Evolutionary conservation across 2,888 invertebrate genomes (phyloP), one percentile per base, ranked within the genome.

Genomic region (Nemurella pictetii): DNA sequence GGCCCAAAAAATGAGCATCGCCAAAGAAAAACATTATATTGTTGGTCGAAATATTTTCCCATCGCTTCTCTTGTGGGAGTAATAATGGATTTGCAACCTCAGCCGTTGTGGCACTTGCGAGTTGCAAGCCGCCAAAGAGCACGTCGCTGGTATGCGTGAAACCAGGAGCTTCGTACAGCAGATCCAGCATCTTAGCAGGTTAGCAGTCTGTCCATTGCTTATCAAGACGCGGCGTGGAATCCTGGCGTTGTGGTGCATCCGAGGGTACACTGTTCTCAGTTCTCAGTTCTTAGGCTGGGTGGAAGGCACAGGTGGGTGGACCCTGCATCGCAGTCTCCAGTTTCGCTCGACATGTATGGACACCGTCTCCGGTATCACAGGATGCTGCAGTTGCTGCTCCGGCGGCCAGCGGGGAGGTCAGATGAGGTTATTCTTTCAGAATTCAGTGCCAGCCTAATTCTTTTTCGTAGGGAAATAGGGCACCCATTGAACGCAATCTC

Each of bases 401-500:
- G n/a, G 30, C 30, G 82, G 26, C 55, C 55, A 29, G 7, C 55
- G 4, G 9, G 35, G 81, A 81, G 82, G 55, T 82, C 55, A 78
- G 29, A 7, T 20, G 82, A 82, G 82, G 82, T 82, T 55, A 81
- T 30, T 81, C 80, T 81, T 81, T 81, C 80, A 77, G 77, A 15
- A 80, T 84, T 84, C 84, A 20, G 55, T n/a, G 32, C 32, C 55
- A 55, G 55, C 55, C 55, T 55, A 55, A 55, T 55, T 55, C 55
- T 55, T 20, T 75, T 73, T 84, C 84, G 72, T 83, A 83, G 81
- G 85, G 78, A 85, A 82, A 82, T 83, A 80, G 85, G 80, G 83
- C 85, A 84, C 73, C 84, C 75, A 84, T 81, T 84, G 80, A 85
- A 75, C 26, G 75, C 75, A n/a, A 75, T 75, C 28, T 75, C 75